phyloP scores from a whole-genome alignment of 2,113 vertebrate species.

The Probosciger aterrimus region DNA sequence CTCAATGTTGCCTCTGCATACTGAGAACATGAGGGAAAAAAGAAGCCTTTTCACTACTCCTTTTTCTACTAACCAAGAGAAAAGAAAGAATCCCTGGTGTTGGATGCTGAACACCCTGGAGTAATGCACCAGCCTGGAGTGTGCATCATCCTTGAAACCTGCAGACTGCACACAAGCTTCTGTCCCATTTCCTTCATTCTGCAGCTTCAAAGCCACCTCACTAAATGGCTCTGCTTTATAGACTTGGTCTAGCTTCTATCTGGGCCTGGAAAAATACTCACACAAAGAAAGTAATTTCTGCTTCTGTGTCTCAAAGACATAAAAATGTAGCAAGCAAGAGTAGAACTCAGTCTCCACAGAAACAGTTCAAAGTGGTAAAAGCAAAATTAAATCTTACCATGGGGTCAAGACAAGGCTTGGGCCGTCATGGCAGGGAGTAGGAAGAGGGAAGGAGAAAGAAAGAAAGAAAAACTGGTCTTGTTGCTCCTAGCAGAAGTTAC shows the following conservation, averaged over 20 bases:
- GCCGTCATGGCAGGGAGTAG: not conserved
- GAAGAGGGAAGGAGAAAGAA: not conserved
- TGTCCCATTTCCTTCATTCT: not conserved
- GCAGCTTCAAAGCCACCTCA: not conserved
- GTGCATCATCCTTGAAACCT: not conserved
- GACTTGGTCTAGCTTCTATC: not conserved
- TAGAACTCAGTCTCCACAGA: not conserved
- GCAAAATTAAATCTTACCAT: not conserved
- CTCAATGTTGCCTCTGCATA: not conserved
- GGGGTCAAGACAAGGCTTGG: not conserved
- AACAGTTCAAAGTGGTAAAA: not conserved
- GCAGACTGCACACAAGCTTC: not conserved
- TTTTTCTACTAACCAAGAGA: not conserved
- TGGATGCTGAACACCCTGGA: not conserved
- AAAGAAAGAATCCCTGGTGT: not conserved
- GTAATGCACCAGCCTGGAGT: not conserved
- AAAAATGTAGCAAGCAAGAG: not conserved
- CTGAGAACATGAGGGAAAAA: not conserved
- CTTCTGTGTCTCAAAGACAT: not conserved
- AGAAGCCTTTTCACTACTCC: not conserved
- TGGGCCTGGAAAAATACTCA: not conserved
- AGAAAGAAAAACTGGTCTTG: not conserved
- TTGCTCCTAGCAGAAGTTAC: not conserved
- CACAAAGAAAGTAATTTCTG: not conserved
- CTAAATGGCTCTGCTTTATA: not conserved